A percentile compares a stretch with the other conserved stretches of the same genome.
These are phyloP conservation scores for Rhagoletis pomonella DNA, from an alignment of 1,140 invertebrate species.

Conservation along the genomic window DNA sequence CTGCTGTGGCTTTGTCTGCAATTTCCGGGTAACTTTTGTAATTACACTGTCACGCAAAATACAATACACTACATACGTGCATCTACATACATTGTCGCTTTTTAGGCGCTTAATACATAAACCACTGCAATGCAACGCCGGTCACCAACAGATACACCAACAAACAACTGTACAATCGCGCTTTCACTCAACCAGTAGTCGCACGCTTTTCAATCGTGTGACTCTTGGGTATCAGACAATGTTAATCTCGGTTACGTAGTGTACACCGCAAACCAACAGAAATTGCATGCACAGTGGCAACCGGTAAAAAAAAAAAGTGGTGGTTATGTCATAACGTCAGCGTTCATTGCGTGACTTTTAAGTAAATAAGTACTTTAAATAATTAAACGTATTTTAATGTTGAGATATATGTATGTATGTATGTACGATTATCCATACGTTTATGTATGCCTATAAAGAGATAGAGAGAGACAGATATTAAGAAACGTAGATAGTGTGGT, in stretches of 20 bases:
- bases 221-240: conserved; percentile 19
- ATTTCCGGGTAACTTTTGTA: conserved; percentile 34
- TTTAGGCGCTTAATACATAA: not conserved
- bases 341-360: conserved; percentile 47
- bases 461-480: too few species aligned
- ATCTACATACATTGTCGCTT: not conserved
- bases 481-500: too few species aligned
- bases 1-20: conserved; percentile 18
- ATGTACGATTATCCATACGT: not conserved
- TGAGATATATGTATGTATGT: not conserved
- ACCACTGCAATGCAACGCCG: not conserved
- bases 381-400: conserved; percentile 43
- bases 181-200: not conserved
- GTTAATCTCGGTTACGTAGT: conserved; percentile 36
- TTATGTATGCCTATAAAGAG: not conserved
- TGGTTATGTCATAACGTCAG: not conserved
- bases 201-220: not conserved
- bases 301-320: not conserved
- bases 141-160: not conserved
- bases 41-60: conserved; percentile 43
- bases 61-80: not conserved
- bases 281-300: conserved; percentile 8
- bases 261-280: not conserved
- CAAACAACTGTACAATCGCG: not conserved
- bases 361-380: conserved; percentile 48